Percentiles rank a stretch among this genome's conserved stretches.
Conservation (phyloP, 2,888 invertebrate species). For the Cynaeus angustus region DNA sequence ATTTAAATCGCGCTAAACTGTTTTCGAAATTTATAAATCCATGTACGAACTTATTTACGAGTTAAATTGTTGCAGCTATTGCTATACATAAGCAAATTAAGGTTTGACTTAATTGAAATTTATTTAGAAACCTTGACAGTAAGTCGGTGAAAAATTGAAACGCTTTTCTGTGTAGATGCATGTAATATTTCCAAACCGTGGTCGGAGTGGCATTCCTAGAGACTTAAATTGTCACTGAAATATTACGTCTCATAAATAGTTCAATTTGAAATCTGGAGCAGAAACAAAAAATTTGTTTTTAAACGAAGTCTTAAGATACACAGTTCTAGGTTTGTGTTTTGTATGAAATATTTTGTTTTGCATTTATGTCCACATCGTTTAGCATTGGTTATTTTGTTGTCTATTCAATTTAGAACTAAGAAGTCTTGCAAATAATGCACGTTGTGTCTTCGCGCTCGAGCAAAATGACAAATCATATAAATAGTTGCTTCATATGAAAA, state of each 20-base stretch:
- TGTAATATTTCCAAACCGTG: neutral
- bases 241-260: neutral
- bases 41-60: no score
- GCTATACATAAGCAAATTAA: neutral
- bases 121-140: neutral
- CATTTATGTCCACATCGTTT: neutral
- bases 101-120: neutral
- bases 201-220: neutral
- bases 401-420: neutral
- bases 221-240: neutral
- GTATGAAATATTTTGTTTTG: neutral
- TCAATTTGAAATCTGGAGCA: no score
- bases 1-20: no score
- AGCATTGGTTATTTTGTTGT: neutral
- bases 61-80: no score
- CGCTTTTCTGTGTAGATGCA: neutral
- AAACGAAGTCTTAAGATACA: no score
- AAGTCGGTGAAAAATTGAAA: neutral
- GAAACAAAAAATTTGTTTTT: no score
- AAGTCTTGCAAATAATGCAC: neutral
- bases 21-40: no score
- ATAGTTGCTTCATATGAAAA: constrained; percentile 3
- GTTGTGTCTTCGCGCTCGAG: neutral
- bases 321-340: neutral
- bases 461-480: neutral